Evolutionary conservation across 1,140 invertebrate genomes (phyloP), one percentile per base, ranked within the genome.

Genomic region (Euwallacea similis): DNA sequence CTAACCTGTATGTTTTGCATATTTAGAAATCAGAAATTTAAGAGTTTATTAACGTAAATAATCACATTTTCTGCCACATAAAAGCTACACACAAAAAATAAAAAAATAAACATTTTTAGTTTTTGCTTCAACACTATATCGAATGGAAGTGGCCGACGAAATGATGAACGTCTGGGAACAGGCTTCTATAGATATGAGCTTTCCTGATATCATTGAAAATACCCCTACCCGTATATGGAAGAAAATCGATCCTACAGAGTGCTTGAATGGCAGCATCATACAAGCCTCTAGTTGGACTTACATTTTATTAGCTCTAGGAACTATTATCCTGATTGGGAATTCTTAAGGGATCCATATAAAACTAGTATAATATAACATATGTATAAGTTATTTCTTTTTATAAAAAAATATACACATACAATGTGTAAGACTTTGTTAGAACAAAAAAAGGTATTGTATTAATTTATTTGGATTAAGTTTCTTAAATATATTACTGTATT

Each of bases 181-280:
- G 13, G 61, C 61, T 8, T 13, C 47, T n/a, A 43, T 7, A 6
- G 33, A 72, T 61, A 66, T 60, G n/a, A 54, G 60, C 41, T 72
- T 41, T 61, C 58, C 58, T 10, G 7, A 11, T 2, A 66, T 72
- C 7, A 43, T 67, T 11, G 64, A 66, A 50, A 16, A 61, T 4
- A 58, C 64, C 44, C 70, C 70, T 15, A 42, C 70, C 0, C 63
- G 70, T 42, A 54, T 50, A 44, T 72, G 70, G 70, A 61, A 46
- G n/a, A 72, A 72, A 67, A 43, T 44, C 16, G 46, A 72, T 50
- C 42, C 70, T 7, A 41, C 10, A 8, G 11, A 7, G 11, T 61
- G 59, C n/a, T 9, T 6, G 8, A 42, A 61, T 43, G 15, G 2
- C 8, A 43, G 8, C 7, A n/a, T 16, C 7, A 42, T 42, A 42